These are phyloP conservation scores for Ditula angustiorana DNA, from an alignment of 2,888 invertebrate genomes.

Conservation along the genomic window DNA sequence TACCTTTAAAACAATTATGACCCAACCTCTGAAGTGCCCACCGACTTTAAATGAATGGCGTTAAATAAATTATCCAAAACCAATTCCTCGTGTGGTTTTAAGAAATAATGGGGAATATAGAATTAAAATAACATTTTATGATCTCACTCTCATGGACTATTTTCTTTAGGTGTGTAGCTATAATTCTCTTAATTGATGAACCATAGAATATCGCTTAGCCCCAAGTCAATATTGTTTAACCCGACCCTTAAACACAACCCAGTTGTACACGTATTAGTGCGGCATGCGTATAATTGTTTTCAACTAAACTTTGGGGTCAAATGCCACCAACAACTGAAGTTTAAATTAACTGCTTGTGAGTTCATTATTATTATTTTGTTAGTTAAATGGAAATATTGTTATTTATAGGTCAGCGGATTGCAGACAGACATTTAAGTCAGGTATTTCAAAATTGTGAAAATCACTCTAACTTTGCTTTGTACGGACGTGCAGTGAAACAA, in stretches of 20 bases:
- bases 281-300: conserved; percentile 20
- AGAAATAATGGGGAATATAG: neutral
- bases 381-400: neutral
- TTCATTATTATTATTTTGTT: conserved; percentile 16
- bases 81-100: neutral
- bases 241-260: neutral
- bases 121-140: neutral
- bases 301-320: conserved; percentile 30
- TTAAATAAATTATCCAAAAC: neutral
- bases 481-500: no score
- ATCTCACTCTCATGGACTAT: neutral
- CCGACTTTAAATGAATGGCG: neutral
- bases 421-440: no score
- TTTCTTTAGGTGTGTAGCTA: neutral
- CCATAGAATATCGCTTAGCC: neutral
- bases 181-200: neutral
- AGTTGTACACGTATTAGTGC: neutral
- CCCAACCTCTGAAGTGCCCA: neutral
- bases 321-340: conserved; percentile 26
- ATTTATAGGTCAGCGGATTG: no score
- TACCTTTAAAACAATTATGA: neutral
- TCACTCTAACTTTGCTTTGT: no score
- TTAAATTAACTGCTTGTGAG: conserved; percentile 27
- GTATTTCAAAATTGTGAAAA: no score
- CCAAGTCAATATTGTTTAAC: conserved; percentile 6